phyloP scores from a whole-genome alignment of 2,888 invertebrate genomes.

The Mimachlamys varia region DNA sequence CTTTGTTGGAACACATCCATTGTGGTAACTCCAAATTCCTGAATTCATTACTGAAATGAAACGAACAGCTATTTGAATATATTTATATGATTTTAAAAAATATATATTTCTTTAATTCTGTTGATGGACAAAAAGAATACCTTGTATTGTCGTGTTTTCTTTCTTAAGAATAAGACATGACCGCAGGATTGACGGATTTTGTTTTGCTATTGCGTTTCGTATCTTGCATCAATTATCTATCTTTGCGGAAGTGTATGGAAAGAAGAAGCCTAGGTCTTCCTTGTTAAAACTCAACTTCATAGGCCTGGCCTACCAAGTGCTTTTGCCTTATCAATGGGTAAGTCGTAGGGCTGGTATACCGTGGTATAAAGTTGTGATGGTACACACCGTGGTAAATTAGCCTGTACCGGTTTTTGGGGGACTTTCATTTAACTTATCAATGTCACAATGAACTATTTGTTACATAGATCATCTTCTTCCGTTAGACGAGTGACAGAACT shows the following conservation, averaged over 20 bases:
- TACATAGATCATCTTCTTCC: no score
- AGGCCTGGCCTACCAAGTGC: no score
- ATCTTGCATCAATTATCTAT: background rate
- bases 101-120: no score
- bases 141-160: background rate
- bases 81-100: background rate
- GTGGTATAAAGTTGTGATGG: background rate
- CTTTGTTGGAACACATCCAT: slow-evolving; percentile 34
- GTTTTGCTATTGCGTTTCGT: background rate
- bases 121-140: no score
- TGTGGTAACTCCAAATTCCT: background rate
- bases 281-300: background rate
- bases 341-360: no score
- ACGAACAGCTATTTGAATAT: background rate
- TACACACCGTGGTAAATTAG: no score
- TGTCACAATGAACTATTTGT: no score
- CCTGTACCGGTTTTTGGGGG: no score
- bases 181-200: background rate
- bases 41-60: background rate
- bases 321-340: background rate
- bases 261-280: background rate
- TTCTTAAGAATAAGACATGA: background rate
- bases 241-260: background rate
- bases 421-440: no score
- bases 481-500: no score